Base-by-base conservation (phyloP, 1,140 invertebrate species). In the Neodiprion pinetum region DNA sequence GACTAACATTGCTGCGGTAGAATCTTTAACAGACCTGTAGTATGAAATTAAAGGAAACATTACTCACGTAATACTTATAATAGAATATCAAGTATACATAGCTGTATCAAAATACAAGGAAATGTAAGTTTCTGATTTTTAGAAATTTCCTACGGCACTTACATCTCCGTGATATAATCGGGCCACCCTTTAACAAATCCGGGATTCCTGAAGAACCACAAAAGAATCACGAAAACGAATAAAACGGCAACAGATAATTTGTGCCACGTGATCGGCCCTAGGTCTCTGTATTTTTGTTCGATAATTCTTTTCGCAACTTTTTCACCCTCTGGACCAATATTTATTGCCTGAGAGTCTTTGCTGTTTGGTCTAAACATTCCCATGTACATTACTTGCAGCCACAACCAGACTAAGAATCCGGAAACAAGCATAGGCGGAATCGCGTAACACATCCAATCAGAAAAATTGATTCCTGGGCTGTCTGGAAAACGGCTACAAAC, bases 131-230 rank as follows among this genome's bases (percentile, higher is more conserved):
- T 67, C 47, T n/a, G 28, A 21, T 73, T 67, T 49, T 28, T 17
- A 66, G 0, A 28, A 49, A 72, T 66, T 71, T 28, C 72, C 66
- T 72, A 2, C 1, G 47, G 68, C 74, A 53, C 87, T 87, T 81
- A 90, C 89, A 88, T 81, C n/a, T 82, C 80, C 12, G 90, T 90
- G 50, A 93, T 84, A 10, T 90, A 76, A 76, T 92, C 89, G 8
- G 92, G 90, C 93, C 95, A 96, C 53, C 95, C 95, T 1, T 86
- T 82, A 71, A 96, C 91, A 80, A 96, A 95, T 48, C 94, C 93
- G 0, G 96, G 96, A 71, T 93, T 91, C 67, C 95, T 91, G 84
- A 96, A 95, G 82, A 97, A 92, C 93, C 96, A 97, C 78, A 97
- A 88, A 70, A 94, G 77, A 7, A 97, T 92, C n/a, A 96, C 91